Conservation (phyloP, 1,140 invertebrate genomes). For the Heliothis subflexa region DNA sequence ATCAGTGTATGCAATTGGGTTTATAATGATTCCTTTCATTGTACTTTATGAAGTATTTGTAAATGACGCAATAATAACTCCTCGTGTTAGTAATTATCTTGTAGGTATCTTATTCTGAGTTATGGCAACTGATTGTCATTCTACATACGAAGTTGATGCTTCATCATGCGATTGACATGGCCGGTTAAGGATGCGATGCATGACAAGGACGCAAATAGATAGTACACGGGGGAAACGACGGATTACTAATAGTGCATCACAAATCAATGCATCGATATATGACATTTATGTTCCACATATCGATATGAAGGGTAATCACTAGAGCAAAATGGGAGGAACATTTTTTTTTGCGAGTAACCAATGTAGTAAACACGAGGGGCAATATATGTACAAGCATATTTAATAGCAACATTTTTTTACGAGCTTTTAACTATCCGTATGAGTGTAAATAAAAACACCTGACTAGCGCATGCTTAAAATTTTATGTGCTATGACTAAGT, state of each 20-base stretch:
- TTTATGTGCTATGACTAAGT: not conserved
- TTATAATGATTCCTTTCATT: not conserved
- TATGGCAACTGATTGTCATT: slow-evolving; percentile 63
- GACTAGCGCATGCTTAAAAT: not conserved
- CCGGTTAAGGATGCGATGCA: slow-evolving; percentile 51
- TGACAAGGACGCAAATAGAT: slow-evolving; percentile 54
- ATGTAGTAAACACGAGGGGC: not conserved
- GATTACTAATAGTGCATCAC: slow-evolving; percentile 37
- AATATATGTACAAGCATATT: not conserved
- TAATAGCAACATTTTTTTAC: slow-evolving; percentile 14
- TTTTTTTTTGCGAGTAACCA: not conserved
- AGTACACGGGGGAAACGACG: slow-evolving; percentile 46
- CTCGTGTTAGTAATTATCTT: slow-evolving; percentile 43
- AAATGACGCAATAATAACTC: slow-evolving; percentile 10
- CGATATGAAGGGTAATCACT: not conserved
- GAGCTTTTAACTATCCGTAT: not conserved
- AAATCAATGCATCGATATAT: not conserved
- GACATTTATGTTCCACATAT: not conserved
- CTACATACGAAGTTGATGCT: slow-evolving; percentile 54
- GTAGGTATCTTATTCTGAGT: slow-evolving; percentile 46
- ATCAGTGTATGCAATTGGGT: not conserved
- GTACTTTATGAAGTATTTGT: not conserved
- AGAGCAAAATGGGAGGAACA: not conserved
- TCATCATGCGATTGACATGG: slow-evolving; percentile 60
- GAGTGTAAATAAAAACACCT: slow-evolving; percentile 12